Percentiles rank a stretch among this genome's conserved stretches.
These are phyloP conservation scores for Drosophila bipectinata DNA, from an alignment of 1,140 invertebrate genomes.

Conservation along the genomic window DNA sequence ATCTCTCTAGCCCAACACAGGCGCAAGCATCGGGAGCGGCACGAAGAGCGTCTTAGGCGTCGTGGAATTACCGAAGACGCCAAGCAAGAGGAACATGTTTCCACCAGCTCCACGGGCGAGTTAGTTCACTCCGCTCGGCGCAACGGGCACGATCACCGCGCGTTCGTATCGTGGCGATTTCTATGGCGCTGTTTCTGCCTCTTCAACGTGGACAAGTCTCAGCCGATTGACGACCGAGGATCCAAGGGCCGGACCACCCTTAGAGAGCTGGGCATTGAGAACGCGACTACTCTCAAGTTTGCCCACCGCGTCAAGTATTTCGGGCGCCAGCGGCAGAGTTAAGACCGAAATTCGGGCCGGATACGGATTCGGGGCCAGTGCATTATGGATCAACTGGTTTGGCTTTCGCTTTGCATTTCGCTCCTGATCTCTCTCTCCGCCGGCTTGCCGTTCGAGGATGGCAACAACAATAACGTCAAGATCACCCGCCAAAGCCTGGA, in stretches of 20 bases:
- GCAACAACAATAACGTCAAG: slow-evolving; percentile 82
- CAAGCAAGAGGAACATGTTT: slow-evolving; percentile 33
- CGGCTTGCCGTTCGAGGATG: slow-evolving; percentile 70
- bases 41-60: slow-evolving; percentile 54
- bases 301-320: slow-evolving; percentile 85
- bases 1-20: slow-evolving; percentile 65
- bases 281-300: slow-evolving; percentile 87
- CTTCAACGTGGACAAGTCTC: slow-evolving; percentile 79
- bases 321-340: slow-evolving; percentile 62
- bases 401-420: slow-evolving; percentile 36
- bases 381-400: slow-evolving; percentile 48
- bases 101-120: slow-evolving; percentile 66
- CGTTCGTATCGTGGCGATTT: slow-evolving; percentile 88
- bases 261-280: slow-evolving; percentile 85
- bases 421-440: slow-evolving; percentile 27
- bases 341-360: slow-evolving; percentile 35
- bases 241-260: slow-evolving; percentile 83
- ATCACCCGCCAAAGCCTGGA: slow-evolving; percentile 85
- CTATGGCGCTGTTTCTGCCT: slow-evolving; percentile 88
- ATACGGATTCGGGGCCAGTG: slow-evolving; percentile 21
- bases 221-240: slow-evolving; percentile 81
- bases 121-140: slow-evolving; percentile 75
- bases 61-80: slow-evolving; percentile 52
- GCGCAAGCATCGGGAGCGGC: slow-evolving; percentile 59
- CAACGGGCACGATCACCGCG: slow-evolving; percentile 76